phyloP scores from a whole-genome alignment of 2,797 vertebrate genomes.

The Varecia variegata region DNA sequence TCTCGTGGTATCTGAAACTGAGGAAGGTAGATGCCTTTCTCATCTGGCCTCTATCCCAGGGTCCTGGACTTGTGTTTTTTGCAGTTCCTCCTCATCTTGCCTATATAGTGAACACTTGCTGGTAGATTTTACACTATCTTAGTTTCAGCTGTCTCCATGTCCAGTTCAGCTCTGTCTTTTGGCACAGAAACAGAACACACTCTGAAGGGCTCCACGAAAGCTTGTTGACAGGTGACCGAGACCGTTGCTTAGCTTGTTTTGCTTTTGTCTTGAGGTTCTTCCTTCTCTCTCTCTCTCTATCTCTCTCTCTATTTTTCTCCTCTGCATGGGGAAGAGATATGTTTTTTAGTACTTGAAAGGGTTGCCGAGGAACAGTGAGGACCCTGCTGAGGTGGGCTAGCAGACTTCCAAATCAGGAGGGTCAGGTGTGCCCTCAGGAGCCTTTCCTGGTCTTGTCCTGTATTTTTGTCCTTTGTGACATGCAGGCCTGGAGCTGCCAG shows the following conservation, averaged over 20 bases:
- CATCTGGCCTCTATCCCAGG: neutral
- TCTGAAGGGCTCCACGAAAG: neutral
- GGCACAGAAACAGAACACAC: neutral
- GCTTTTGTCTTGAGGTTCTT: neutral
- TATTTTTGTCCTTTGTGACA: fast-evolving
- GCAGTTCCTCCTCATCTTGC: neutral
- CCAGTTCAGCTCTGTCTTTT: neutral
- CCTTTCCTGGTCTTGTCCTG: neutral
- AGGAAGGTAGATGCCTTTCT: neutral
- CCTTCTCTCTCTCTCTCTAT: too few relatives aligned
- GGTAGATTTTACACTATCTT: neutral
- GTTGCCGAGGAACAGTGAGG: neutral
- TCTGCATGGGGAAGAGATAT: neutral
- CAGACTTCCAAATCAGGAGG: neutral
- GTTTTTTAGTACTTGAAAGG: neutral
- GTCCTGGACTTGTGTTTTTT: neutral
- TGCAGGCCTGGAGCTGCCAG: neutral
- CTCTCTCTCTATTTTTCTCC: neutral
- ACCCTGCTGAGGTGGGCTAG: neutral
- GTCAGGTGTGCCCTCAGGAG: fast-evolving
- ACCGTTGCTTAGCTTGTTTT: neutral
- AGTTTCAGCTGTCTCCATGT: neutral
- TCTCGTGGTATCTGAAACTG: neutral
- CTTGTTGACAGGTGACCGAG: neutral
- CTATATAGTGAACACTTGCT: neutral